Conservation (phyloP, 2,113 vertebrate species). For the Eidolon helvum region DNA sequence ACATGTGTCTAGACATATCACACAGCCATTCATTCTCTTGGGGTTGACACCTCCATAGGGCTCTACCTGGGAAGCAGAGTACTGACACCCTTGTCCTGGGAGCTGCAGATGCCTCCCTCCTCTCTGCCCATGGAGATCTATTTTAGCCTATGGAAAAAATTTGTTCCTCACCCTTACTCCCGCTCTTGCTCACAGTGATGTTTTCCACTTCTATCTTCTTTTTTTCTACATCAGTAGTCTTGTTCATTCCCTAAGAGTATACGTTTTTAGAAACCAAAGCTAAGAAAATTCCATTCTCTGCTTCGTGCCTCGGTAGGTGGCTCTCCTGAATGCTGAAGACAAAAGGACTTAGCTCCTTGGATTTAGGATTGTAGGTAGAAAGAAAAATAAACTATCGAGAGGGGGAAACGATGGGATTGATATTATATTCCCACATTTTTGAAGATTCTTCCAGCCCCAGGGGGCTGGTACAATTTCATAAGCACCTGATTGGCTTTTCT, state of each 20-base stretch:
- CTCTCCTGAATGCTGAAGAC: neutral
- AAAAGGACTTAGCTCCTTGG: neutral
- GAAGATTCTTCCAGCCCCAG: neutral
- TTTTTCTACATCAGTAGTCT: neutral
- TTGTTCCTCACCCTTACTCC: neutral
- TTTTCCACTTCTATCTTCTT: neutral
- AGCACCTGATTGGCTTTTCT: neutral
- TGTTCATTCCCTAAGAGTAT: neutral
- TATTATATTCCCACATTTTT: neutral
- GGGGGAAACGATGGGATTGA: neutral
- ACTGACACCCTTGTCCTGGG: neutral
- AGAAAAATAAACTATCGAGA: neutral
- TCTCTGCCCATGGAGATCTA: neutral
- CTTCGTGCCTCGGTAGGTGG: neutral
- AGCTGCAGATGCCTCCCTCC: neutral
- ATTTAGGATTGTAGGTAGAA: neutral
- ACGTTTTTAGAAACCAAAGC: neutral
- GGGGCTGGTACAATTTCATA: neutral
- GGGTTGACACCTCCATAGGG: neutral
- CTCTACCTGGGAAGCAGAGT: neutral
- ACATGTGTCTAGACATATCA: neutral
- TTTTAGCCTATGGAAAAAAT: neutral
- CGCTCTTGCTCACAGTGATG: neutral
- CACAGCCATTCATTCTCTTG: neutral
- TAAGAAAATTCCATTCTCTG: neutral